Conservation (phyloP, 1,140 invertebrate genomes). For the Leptestheria dahalacensis region DNA sequence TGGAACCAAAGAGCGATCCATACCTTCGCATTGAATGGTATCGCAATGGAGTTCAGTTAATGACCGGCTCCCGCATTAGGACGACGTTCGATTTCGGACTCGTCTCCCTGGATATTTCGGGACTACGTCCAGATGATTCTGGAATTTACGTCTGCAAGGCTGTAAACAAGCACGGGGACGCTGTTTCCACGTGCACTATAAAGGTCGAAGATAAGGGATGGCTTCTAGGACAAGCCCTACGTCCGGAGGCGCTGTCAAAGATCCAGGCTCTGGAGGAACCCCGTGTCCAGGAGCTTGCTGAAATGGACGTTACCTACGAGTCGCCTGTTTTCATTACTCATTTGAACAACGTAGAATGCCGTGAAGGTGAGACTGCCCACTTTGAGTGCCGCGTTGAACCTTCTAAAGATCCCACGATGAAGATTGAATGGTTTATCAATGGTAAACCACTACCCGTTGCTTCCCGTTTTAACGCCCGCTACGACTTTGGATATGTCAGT, state of each 20-base stretch:
- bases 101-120: constrained; percentile 78
- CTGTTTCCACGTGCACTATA: constrained; percentile 74
- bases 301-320: constrained; percentile 60
- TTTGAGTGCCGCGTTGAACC: constrained; percentile 92
- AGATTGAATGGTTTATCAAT: constrained; percentile 81
- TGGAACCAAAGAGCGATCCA: constrained; percentile 91
- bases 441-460: constrained; percentile 62
- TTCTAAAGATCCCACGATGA: constrained; percentile 83
- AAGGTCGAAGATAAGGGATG: constrained; percentile 68
- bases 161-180: constrained; percentile 74
- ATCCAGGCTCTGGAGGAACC: constrained; percentile 75
- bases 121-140: constrained; percentile 69
- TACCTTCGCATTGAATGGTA: constrained; percentile 78
- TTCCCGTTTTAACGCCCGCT: constrained; percentile 63
- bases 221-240: constrained; percentile 70
- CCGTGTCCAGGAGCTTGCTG: constrained; percentile 36
- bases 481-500: constrained; percentile 76
- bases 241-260: constrained; percentile 75
- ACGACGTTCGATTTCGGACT: constrained; percentile 87
- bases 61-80: constrained; percentile 60
- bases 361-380: constrained; percentile 77
- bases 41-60: constrained; percentile 73
- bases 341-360: constrained; percentile 74
- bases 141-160: constrained; percentile 90
- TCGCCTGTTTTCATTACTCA: constrained; percentile 77